Percentiles rank a stretch among this genome's conserved stretches.
These are phyloP conservation scores for Acrobasis repandana DNA, from an alignment of 2,888 invertebrate species.

Conservation along the genomic window DNA sequence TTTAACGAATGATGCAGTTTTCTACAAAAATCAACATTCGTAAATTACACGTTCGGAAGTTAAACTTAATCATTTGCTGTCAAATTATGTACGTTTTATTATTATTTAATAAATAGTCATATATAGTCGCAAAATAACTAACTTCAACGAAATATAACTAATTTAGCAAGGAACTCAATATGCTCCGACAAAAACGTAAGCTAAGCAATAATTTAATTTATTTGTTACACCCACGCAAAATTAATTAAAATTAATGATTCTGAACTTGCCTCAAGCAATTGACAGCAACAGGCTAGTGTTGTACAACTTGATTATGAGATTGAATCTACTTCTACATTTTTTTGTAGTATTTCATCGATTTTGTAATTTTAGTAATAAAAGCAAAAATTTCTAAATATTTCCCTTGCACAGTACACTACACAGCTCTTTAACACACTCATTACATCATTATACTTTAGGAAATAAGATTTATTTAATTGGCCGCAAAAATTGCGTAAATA, in stretches of 20 bases:
- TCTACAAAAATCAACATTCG: conserved; percentile 61
- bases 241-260: conserved; percentile 21
- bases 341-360: no score
- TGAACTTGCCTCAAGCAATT: conserved; percentile 18
- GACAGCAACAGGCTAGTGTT: conserved; percentile 12
- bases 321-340: no score
- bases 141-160: neutral
- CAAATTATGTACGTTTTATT: neutral
- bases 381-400: no score
- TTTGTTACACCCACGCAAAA: conserved; percentile 13
- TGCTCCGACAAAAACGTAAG: neutral
- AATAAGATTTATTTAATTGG: neutral
- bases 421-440: no score
- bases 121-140: neutral
- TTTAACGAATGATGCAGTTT: conserved; percentile 47
- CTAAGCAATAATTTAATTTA: neutral
- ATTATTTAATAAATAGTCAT: neutral
- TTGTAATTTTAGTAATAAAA: no score
- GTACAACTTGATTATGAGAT: neutral
- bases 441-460: no score
- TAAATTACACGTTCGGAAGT: conserved; percentile 54
- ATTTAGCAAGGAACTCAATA: neutral
- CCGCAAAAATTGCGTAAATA: neutral
- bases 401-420: no score
- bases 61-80: neutral